These are phyloP conservation scores for Pontoporia blainvillei DNA, from an alignment of 2,113 vertebrate species.

Conservation along the genomic window DNA sequence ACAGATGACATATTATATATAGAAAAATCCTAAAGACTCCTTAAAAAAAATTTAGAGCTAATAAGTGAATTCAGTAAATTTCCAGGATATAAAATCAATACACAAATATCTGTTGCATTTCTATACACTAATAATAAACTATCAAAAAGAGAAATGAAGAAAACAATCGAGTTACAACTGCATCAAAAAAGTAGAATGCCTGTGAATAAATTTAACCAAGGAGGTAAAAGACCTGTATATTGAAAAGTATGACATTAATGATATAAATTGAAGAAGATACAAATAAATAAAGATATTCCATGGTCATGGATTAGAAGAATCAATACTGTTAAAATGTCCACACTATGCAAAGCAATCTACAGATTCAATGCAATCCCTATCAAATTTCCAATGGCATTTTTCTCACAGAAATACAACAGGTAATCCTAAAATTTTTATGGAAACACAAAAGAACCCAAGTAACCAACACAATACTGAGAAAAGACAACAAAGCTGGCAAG, in stretches of 20 bases:
- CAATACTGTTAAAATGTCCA: background rate
- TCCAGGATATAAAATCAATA: background rate
- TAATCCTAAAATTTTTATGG: background rate
- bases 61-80: background rate
- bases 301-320: background rate
- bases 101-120: background rate
- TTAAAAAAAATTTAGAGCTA: background rate
- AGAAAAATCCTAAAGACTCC: background rate
- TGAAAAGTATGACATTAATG: background rate
- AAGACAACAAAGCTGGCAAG: background rate
- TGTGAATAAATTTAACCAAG: background rate
- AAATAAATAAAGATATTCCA: background rate
- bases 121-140: background rate
- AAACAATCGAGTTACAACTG: background rate
- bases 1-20: background rate
- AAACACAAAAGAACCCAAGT: background rate
- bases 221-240: background rate
- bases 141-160: background rate
- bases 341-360: background rate
- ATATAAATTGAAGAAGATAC: background rate
- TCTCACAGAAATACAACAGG: background rate
- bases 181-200: background rate
- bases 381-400: background rate
- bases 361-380: background rate
- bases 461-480: background rate